Evolutionary conservation across 1,140 invertebrate genomes (phyloP).

Genomic region (Drosophila varians): DNA sequence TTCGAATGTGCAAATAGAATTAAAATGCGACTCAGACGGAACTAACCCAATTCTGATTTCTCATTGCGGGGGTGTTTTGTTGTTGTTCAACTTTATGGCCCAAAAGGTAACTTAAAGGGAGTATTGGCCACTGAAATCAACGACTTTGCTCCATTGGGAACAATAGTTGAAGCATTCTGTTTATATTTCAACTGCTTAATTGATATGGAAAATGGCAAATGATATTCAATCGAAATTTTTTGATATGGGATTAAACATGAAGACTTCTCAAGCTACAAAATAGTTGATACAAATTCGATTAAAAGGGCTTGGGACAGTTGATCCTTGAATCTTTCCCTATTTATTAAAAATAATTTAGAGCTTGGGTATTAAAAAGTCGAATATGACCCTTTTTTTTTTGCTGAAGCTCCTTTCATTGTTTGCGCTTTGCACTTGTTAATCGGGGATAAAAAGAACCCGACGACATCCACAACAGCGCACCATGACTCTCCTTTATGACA

Average conservation of each 20-base stretch:
- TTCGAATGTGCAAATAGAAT: slow-evolving; percentile 74
- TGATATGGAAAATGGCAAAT: no score
- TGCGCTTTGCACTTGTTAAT: slow-evolving; percentile 47
- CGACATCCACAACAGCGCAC: slow-evolving; percentile 47
- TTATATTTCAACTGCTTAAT: no score
- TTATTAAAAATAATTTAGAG: no score
- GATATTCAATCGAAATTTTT: no score
- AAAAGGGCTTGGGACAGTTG: no score
- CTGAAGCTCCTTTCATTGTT: no score
- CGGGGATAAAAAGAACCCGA: slow-evolving; percentile 44
- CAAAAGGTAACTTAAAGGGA: not conserved
- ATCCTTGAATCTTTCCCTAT: no score
- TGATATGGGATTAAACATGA: no score
- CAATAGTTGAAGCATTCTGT: no score
- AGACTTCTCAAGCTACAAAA: no score
- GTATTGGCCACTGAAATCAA: not conserved
- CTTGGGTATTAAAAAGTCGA: not conserved
- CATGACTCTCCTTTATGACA: slow-evolving; percentile 73
- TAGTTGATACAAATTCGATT: no score
- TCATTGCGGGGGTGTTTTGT: slow-evolving; percentile 23
- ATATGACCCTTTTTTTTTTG: not conserved
- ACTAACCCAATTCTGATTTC: slow-evolving; percentile 54
- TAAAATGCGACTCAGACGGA: slow-evolving; percentile 55
- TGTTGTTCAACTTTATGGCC: no score
- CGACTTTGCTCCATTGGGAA: not conserved